phyloP scores from a whole-genome alignment of 1,140 invertebrate species.

The Rhynchophorus ferrugineus region DNA sequence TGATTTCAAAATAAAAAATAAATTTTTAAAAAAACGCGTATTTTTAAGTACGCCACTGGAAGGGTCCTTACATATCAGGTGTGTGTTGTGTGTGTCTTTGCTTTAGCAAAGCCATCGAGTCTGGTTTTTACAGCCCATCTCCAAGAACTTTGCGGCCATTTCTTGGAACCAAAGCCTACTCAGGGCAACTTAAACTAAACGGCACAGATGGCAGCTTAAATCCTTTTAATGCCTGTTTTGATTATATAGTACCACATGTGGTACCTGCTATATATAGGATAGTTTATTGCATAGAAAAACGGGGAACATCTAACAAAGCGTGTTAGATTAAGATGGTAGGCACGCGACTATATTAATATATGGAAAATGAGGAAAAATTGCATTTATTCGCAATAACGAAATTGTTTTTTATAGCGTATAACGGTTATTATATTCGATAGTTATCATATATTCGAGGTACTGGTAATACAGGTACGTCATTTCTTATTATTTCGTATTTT shows the following conservation, averaged over 20 bases:
- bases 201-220: conserved; percentile 21
- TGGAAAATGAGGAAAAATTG: too few species aligned
- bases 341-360: conserved; percentile 18
- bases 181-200: conserved; percentile 23
- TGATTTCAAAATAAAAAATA: too few species aligned
- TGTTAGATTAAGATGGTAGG: neutral
- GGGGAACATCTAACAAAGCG: too few species aligned
- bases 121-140: conserved; percentile 23
- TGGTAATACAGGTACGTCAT: too few species aligned
- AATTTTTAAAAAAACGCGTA: neutral
- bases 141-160: conserved; percentile 22
- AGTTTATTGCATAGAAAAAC: conserved; percentile 9
- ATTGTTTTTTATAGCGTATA: too few species aligned
- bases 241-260: conserved; percentile 18
- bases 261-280: conserved; percentile 10
- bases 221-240: conserved; percentile 20
- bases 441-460: too few species aligned
- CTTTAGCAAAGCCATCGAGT: conserved; percentile 22
- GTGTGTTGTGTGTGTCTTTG: conserved; percentile 20
- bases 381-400: too few species aligned
- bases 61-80: conserved; percentile 16
- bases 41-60: conserved; percentile 7
- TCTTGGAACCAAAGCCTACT: conserved; percentile 22
- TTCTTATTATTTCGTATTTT: too few species aligned
- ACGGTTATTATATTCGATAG: too few species aligned